phyloP scores from a whole-genome alignment of 2,888 invertebrate genomes.

The Stenoptilia bipunctidactyla region DNA sequence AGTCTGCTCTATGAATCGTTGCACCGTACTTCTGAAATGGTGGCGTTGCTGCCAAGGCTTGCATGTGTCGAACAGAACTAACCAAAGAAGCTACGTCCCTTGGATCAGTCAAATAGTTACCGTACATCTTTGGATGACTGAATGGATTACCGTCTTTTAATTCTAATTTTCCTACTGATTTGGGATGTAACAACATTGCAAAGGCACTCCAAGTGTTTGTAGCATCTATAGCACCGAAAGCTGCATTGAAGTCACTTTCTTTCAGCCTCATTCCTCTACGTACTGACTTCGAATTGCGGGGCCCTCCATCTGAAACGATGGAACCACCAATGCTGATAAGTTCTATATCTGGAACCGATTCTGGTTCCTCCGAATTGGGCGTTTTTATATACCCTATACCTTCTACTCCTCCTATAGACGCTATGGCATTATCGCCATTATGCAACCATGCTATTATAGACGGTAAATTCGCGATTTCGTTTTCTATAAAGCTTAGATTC shows the following conservation, averaged over 20 bases:
- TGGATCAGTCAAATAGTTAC: conserved; percentile 81
- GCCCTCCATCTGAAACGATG: conserved; percentile 71
- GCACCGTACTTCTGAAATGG: conserved; percentile 73
- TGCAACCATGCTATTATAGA: conserved; percentile 31
- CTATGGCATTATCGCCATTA: conserved; percentile 38
- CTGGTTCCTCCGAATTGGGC: conserved; percentile 63
- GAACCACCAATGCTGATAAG: conserved; percentile 75
- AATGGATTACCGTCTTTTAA: conserved; percentile 80
- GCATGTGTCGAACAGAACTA: conserved; percentile 73
- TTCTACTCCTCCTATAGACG: conserved; percentile 76
- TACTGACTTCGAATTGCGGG: conserved; percentile 43
- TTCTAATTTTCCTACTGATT: conserved; percentile 77
- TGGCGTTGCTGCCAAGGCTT: conserved; percentile 68
- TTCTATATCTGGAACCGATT: conserved; percentile 77
- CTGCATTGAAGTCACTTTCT: conserved; percentile 63
- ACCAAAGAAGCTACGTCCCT: conserved; percentile 72
- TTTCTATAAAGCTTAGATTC: conserved; percentile 30
- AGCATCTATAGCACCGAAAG: conserved; percentile 67
- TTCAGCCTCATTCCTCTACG: conserved; percentile 69
- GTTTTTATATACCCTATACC: conserved; percentile 76
- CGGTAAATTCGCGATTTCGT: conserved; percentile 21
- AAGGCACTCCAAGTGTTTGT: conserved; percentile 73
- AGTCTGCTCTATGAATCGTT: conserved; percentile 54
- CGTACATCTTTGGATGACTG: conserved; percentile 81
- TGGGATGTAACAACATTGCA: conserved; percentile 80